A percentile compares a stretch with the other conserved stretches of the same genome.
Evolutionary conservation across 1,140 invertebrate species (phyloP).

Genomic region (Zaprionus africanus): DNA sequence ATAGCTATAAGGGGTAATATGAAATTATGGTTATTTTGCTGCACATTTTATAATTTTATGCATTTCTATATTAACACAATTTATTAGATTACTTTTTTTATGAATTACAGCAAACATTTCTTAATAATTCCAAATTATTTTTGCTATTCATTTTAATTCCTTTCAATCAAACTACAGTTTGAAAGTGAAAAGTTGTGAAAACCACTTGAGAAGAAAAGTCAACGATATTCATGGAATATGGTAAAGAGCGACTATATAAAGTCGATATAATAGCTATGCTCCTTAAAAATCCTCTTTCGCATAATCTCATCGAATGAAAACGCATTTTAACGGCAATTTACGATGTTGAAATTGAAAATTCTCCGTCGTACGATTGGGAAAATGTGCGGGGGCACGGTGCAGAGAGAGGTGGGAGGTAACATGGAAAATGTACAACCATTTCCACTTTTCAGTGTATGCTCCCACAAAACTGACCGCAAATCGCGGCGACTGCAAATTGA

Average conservation of each 20-base stretch:
- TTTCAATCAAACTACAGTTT: not conserved
- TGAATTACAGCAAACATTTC: not conserved
- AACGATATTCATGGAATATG: not conserved
- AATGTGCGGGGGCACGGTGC: conserved; percentile 8
- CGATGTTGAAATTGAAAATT: conserved; percentile 4
- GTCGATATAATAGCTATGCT: not conserved
- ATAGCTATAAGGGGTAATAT: not conserved
- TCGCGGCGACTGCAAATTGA: conserved; percentile 68
- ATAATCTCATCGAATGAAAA: not conserved
- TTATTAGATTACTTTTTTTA: not conserved
- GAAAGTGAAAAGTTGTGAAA: not conserved
- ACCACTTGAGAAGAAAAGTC: not conserved
- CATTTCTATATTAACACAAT: not conserved
- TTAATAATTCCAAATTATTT: not conserved
- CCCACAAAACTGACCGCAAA: conserved; percentile 61
- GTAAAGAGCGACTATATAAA: not conserved
- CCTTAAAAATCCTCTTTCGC: not conserved
- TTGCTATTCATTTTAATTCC: not conserved
- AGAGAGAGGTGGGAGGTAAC: not conserved
- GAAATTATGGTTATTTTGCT: not conserved
- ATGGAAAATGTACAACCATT: conserved; percentile 8
- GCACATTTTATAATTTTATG: not conserved
- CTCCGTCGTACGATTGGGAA: not conserved
- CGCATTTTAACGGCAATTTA: not conserved
- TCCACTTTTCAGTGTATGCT: conserved; percentile 25